Evolutionary conservation across 92 coral and sea anemone species (phyloP), one percentile per base, ranked within the genome.

Genomic region (Pocillopora meandrina): DNA sequence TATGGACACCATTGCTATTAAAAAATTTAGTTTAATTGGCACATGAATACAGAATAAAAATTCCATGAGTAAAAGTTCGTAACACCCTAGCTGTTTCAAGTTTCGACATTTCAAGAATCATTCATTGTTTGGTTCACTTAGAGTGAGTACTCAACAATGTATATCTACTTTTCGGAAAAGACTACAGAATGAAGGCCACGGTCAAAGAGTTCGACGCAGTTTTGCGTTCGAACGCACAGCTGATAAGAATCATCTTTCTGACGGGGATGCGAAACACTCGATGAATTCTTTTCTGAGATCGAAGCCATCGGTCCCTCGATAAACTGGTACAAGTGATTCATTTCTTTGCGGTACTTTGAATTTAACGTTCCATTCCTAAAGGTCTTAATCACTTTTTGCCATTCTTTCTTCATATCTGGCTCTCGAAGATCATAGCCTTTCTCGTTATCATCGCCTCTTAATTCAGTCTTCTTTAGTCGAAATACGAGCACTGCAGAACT

Each of bases 161-260:
- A 42, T 12, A 17, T 12, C 10, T 61, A 61, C 31, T 12, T 36
- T 6, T 18, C 63, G 56, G 20, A 84, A 23, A 84, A 84, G 13
- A 84, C 74, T 19, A 66, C 58, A 1, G 87, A 65, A 21, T 72
- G 82, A 18, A 84, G 87, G 58, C 73, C 52, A 1, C 65, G 55
- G 33, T 84, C 49, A 63, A 84, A 75, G 3, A 81, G 31, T 21
- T 82, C 87, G 18, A 90, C 92, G 10, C 87, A 79, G 6, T 62
- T 67, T 21, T 78, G 87, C 14, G 34, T 84, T 23, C 73, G 78
- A 18, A 92, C 87, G 60, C 90, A 92, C 7, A 92, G 49, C 70
- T 92, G 95, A 70, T 86, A 75, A 13, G 84, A 21, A 18, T 14
- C 59, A 13, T 78, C 42, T 16, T 67, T 56, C 10, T 64, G 72